A percentile compares a stretch with the other conserved stretches of the same genome.
phyloP scores from a whole-genome alignment of 2,113 vertebrate species.

The Heloderma charlesbogerti region DNA sequence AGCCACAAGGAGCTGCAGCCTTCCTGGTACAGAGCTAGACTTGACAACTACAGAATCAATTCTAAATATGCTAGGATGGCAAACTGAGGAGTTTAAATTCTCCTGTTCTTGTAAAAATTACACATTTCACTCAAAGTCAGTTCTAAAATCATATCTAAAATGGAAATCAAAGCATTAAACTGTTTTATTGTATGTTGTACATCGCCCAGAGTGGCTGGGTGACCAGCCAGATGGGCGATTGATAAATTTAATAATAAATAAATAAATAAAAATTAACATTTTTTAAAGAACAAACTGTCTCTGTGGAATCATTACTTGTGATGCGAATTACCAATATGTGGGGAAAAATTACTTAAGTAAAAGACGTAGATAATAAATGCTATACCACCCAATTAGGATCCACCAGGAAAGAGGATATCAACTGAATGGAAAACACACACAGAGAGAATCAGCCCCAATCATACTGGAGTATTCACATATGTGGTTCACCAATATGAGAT shows the following conservation, averaged over 20 bases:
- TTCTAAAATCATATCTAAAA: not conserved
- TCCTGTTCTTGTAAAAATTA: not conserved
- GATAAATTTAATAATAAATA: too few relatives aligned
- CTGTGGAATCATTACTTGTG: not conserved
- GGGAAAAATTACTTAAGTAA: not conserved
- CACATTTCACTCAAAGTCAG: not conserved
- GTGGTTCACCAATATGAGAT: not conserved
- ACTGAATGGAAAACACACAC: too few relatives aligned
- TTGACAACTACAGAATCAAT: not conserved
- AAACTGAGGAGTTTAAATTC: not conserved
- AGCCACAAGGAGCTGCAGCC: not conserved
- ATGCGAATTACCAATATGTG: not conserved
- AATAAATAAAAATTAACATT: too few relatives aligned
- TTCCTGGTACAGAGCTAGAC: not conserved
- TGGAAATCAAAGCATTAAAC: not conserved
- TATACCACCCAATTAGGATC: not conserved
- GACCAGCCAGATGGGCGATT: too few relatives aligned
- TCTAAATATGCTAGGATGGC: not conserved
- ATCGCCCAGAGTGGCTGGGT: too few relatives aligned
- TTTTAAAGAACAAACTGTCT: not conserved
- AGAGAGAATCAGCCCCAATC: not conserved
- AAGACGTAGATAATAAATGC: not conserved
- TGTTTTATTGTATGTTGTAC: too few relatives aligned
- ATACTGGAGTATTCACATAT: not conserved
- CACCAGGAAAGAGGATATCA: not conserved